phyloP scores from a whole-genome alignment of 2,113 vertebrate species.

The Mungos mungo region DNA sequence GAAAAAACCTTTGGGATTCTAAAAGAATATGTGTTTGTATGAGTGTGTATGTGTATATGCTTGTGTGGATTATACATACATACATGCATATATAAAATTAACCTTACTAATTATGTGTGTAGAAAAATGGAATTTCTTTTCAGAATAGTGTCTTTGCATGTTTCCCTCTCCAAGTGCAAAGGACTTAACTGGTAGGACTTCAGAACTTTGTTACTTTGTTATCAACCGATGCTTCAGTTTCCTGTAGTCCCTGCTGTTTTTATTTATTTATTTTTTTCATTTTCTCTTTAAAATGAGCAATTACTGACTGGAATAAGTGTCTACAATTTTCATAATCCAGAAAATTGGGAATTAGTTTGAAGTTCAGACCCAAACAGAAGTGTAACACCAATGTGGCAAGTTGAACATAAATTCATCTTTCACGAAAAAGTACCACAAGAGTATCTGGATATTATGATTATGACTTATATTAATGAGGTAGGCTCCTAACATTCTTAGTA shows the following conservation, averaged over 20 bases:
- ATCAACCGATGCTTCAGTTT: neutral
- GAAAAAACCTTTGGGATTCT: neutral
- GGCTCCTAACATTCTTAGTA: neutral
- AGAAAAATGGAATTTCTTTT: neutral
- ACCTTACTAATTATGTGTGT: neutral
- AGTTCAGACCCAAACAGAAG: neutral
- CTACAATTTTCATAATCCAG: neutral
- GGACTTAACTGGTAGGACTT: neutral
- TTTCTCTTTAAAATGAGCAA: neutral
- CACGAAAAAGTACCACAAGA: neutral
- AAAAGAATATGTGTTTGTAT: neutral
- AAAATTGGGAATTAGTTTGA: neutral
- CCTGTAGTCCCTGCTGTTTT: neutral
- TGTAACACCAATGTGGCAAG: neutral
- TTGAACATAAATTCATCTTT: neutral
- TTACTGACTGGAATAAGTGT: neutral
- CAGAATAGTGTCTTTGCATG: neutral
- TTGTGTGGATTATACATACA: neutral
- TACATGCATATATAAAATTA: neutral
- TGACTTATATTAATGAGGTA: neutral
- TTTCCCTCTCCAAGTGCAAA: neutral
- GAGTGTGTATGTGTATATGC: neutral
- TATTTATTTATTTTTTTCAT: neutral
- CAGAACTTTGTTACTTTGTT: neutral
- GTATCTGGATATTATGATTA: neutral